Base-by-base conservation (phyloP, 1,140 invertebrate species). In the Listronotus oregonensis region DNA sequence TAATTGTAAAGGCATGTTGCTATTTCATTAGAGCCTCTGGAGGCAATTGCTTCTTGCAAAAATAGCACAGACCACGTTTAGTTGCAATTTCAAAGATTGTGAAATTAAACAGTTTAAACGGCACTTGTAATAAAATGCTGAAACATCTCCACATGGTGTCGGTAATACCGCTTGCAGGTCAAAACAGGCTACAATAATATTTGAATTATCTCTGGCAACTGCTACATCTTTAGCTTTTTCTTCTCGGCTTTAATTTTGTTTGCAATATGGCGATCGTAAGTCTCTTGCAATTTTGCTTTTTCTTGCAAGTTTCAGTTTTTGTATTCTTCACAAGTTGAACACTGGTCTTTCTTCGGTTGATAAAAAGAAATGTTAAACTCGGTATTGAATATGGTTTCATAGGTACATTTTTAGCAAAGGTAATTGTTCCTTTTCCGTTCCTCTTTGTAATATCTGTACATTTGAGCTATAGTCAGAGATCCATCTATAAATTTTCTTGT, bases 311-410 rank as follows among this genome's bases (percentile, higher is more conserved):
- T 60, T 9, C 64, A 43, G 70, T 78, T 75, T 47, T 77, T 75
- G 44, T 65, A 77, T n/a, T 67, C 52, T 51, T 71, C 69, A 55
- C 78, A 80, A 7, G 63, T 27, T 46, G 79, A 11, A 37, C 78
- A 81, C 52, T 76, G 74, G 67, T 81, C 77, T 63, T 81, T 82
- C 74, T 74, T 77, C 0, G 76, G 78, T 39, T 57, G 66, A 64
- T 72, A 77, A 68, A 79, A 79, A 57, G 49, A 39, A 14, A 79
- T 66, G 73, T 80, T 78, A 67, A 70, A 79, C 55, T 79, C 47
- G 21, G 31, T 67, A 51, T 70, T 76, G 68, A 78, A 78, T 50
- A 77, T 69, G 34, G 70, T 67, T 50, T 71, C 71, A 66, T 73
- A 78, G 44, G 62, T 71, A 14, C 68, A 66, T 73, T 73, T 46